phyloP scores from a whole-genome alignment of 2,113 vertebrate genomes.

The Vidua macroura region DNA sequence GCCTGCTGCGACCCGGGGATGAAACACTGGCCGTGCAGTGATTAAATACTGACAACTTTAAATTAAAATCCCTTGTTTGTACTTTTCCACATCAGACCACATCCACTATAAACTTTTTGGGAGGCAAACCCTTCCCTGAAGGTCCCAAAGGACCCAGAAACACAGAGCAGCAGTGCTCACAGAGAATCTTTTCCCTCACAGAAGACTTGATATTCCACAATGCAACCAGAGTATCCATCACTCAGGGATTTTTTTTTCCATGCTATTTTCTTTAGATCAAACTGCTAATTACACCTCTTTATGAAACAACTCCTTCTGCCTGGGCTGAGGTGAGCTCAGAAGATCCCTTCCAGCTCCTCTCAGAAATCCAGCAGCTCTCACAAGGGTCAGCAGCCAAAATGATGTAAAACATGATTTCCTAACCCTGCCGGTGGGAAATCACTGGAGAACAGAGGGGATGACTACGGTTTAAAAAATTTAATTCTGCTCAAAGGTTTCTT shows the following conservation, averaged over 20 bases:
- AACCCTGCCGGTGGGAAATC: conserved; percentile 21
- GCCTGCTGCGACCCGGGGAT: accelerated
- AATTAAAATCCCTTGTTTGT: neutral
- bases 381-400: neutral
- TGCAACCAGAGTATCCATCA: neutral
- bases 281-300: neutral
- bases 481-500: neutral
- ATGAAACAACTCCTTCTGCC: neutral
- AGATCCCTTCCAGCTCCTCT: neutral
- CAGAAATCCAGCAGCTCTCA: neutral
- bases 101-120: neutral
- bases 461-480: neutral
- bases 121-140: neutral
- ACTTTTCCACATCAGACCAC: neutral
- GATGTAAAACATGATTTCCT: conserved; percentile 8
- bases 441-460: neutral
- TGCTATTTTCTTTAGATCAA: neutral
- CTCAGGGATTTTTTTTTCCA: neutral
- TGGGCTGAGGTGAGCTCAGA: conserved; percentile 5
- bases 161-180: accelerated
- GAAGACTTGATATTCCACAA: neutral
- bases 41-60: neutral
- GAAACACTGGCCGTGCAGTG: neutral
- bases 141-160: neutral
- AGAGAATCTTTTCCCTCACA: neutral